Percentiles rank a stretch among this genome's conserved stretches.
phyloP scores from a whole-genome alignment of 2,113 vertebrate species.

The Neolamprologus ventralis region DNA sequence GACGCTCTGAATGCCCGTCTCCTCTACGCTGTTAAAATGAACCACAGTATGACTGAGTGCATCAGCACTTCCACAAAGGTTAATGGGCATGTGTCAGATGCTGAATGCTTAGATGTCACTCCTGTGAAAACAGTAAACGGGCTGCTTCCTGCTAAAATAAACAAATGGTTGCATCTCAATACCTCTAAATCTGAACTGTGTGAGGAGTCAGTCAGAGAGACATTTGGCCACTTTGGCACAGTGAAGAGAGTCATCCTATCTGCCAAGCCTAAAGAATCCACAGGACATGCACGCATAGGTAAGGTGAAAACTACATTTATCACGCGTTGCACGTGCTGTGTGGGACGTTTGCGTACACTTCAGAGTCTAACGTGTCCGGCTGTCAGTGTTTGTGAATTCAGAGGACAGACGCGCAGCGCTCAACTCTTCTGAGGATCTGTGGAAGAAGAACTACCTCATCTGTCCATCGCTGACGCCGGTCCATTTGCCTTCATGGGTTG shows the following conservation, averaged over 20 bases:
- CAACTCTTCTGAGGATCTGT: slow-evolving; percentile 30
- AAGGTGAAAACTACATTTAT: slow-evolving; percentile 38
- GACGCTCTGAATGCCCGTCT: slow-evolving; percentile 68
- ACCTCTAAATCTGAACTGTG: slow-evolving; percentile 36
- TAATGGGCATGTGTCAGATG: neutral
- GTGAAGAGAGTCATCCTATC: slow-evolving; percentile 68
- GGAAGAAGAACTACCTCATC: slow-evolving; percentile 47
- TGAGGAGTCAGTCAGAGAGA: slow-evolving; percentile 61
- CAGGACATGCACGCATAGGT: slow-evolving; percentile 77
- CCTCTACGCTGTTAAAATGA: slow-evolving; percentile 68
- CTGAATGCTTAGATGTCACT: neutral
- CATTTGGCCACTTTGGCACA: slow-evolving; percentile 64
- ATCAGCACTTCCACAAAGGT: neutral
- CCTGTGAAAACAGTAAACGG: neutral
- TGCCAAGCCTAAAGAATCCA: slow-evolving; percentile 55
- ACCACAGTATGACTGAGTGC: neutral
- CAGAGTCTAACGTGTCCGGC: neutral
- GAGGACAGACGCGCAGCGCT: slow-evolving; percentile 62
- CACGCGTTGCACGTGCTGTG: neutral
- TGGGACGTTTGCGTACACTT: neutral
- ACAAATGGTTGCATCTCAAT: neutral
- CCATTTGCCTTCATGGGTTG: slow-evolving; percentile 72
- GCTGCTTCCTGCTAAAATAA: neutral
- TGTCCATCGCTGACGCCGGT: slow-evolving; percentile 74
- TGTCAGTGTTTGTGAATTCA: slow-evolving; percentile 73